Evolutionary conservation across 2,888 invertebrate genomes (phyloP), one percentile per base, ranked within the genome.

Genomic region (Oligia latruncula): DNA sequence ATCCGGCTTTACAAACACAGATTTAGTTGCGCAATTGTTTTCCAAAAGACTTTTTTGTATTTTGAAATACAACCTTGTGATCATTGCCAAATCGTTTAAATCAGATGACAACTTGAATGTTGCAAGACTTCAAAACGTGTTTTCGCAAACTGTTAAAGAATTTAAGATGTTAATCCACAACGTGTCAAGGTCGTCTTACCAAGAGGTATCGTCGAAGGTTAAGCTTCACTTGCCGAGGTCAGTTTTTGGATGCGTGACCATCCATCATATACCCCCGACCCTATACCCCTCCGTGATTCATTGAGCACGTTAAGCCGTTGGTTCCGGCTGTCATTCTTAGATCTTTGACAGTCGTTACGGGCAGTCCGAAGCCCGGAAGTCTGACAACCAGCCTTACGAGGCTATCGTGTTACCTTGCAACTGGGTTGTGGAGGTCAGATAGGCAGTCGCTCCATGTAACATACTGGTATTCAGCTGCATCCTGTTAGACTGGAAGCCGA

Each of bases 141-240:
- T 65, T 78, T 46, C 65, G n/a, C n/a, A 65, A 55, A 78, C 15
- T 65, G 49, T 60, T 23, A 1, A 60, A 58, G 35, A 71, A 71
- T 65, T 71, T 65, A 65, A 49, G 40, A 65, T 15, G 52, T 55
- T 3, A 52, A 20, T 49, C 0, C 3, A 17, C 4, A 66, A 35
- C 46, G 9, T 58, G 75, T 77, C 65, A 75, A 58, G 77, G 77
- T 58, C 9, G 8, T 52, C 52, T 20, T 68, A 17, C n/a, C n/a
- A 35, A 43, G n/a, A 46, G 40, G 2, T n/a, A 43, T n/a, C n/a
- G 35, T 6, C 23, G 23, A 66, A 13, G 4, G n/a, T 29, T 29
- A 49, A 71, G 8, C 23, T 52, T 13, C 15, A 23, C 35, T 23
- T 35, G 8, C 29, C 8, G 15, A 4, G 15, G 15, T 15, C 35